Evolutionary conservation across 2,113 vertebrate species (phyloP).

Genomic region (Pterocles burchelli): DNA sequence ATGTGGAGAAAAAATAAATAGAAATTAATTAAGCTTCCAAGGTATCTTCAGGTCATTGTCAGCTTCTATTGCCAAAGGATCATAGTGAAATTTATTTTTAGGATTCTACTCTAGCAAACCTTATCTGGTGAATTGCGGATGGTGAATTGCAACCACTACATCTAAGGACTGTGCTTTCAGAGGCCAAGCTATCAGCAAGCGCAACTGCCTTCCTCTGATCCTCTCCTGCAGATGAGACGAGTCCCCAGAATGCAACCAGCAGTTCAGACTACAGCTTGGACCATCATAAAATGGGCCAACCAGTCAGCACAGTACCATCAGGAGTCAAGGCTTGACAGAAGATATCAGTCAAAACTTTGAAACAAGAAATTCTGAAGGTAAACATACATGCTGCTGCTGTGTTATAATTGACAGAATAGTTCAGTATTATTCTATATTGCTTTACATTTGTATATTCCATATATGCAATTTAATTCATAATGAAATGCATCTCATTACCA

Average conservation of each 20-base stretch:
- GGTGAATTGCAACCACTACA: not conserved
- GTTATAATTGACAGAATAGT: not conserved
- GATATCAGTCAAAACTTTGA: not conserved
- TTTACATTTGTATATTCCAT: not conserved
- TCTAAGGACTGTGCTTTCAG: not conserved
- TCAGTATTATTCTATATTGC: not conserved
- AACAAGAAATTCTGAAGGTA: not conserved
- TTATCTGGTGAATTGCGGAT: not conserved
- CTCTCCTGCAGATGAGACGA: not conserved
- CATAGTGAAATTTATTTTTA: not conserved
- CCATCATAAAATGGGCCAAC: not conserved
- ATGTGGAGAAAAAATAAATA: not conserved
- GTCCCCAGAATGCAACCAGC: not conserved
- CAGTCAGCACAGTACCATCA: not conserved
- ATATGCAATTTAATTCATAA: not conserved
- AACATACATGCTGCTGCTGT: not conserved
- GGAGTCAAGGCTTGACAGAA: not conserved
- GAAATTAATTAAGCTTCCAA: not conserved
- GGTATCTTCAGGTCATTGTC: not conserved
- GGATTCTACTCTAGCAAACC: not conserved
- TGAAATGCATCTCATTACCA: not conserved
- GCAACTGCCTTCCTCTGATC: not conserved
- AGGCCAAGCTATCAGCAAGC: not conserved
- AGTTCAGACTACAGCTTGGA: not conserved
- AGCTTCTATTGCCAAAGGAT: not conserved